These are phyloP conservation scores for Ptilonorhynchus violaceus DNA, from an alignment of 2,113 vertebrate genomes.

Conservation along the genomic window DNA sequence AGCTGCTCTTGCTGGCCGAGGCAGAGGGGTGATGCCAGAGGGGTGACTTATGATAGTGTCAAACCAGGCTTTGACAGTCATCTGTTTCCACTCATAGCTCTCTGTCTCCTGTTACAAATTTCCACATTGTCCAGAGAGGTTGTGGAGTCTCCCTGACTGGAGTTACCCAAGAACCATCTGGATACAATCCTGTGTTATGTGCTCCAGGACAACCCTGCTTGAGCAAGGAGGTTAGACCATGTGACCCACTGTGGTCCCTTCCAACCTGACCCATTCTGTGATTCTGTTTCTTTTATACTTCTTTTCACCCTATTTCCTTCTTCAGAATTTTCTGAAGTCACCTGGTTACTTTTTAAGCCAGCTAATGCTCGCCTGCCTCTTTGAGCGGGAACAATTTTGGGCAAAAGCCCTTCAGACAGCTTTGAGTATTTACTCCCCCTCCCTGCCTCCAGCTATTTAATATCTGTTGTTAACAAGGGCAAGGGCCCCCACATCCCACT, in stretches of 20 bases:
- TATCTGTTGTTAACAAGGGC: neutral
- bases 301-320: neutral
- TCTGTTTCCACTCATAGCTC: neutral
- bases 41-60: neutral
- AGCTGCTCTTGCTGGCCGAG: neutral
- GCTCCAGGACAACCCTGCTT: neutral
- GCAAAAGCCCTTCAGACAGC: neutral
- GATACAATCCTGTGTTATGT: neutral
- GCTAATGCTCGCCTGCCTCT: neutral
- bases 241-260: neutral
- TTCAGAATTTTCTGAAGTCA: neutral
- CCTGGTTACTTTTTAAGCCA: neutral
- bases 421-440: neutral
- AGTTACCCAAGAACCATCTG: neutral
- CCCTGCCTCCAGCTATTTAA: neutral
- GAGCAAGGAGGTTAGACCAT: neutral
- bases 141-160: neutral
- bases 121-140: neutral
- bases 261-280: neutral
- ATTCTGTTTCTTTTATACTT: neutral
- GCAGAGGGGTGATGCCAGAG: neutral
- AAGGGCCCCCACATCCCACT: neutral
- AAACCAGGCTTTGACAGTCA: neutral
- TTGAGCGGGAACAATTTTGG: neutral
- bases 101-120: neutral